These are phyloP conservation scores for Polydrusus cervinus DNA, from an alignment of 2,888 invertebrate genomes.

Conservation along the genomic window DNA sequence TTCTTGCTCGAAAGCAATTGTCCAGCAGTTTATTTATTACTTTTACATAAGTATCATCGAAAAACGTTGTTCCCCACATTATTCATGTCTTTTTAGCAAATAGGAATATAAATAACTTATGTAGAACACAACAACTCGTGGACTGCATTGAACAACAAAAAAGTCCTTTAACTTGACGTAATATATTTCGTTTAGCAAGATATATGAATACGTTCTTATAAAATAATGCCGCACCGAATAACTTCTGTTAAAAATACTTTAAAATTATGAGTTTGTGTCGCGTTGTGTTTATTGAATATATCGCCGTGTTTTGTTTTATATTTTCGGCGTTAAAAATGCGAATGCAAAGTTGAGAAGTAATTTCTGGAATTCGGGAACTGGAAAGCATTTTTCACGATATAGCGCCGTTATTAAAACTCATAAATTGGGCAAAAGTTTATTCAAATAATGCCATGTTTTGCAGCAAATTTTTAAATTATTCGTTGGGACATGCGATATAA, in stretches of 20 bases:
- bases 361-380: slow-evolving; percentile 27
- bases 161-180: slow-evolving; percentile 53
- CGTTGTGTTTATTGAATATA: slow-evolving; percentile 33
- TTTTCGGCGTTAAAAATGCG: slow-evolving; percentile 33
- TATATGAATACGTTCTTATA: slow-evolving; percentile 39
- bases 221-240: slow-evolving; percentile 24
- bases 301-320: slow-evolving; percentile 35
- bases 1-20: too few relatives aligned
- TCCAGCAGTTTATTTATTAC: too few relatives aligned
- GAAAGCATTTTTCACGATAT: slow-evolving; percentile 24
- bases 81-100: slow-evolving; percentile 51
- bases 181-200: slow-evolving; percentile 49
- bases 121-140: slow-evolving; percentile 49
- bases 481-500: too few relatives aligned
- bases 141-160: slow-evolving; percentile 41
- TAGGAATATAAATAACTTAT: slow-evolving; percentile 54
- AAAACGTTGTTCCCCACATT: slow-evolving; percentile 16
- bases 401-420: slow-evolving; percentile 22
- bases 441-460: slow-evolving; percentile 14
- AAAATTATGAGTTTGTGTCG: slow-evolving; percentile 44
- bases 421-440: slow-evolving; percentile 28
- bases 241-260: slow-evolving; percentile 44
- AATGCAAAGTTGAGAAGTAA: slow-evolving; percentile 27
- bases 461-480: not conserved
- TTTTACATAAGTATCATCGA: slow-evolving; percentile 7